Percentiles rank a stretch among this genome's conserved stretches.
These are phyloP conservation scores for Eutrigla gurnardus DNA, from an alignment of 2,797 vertebrate species.

Conservation along the genomic window DNA sequence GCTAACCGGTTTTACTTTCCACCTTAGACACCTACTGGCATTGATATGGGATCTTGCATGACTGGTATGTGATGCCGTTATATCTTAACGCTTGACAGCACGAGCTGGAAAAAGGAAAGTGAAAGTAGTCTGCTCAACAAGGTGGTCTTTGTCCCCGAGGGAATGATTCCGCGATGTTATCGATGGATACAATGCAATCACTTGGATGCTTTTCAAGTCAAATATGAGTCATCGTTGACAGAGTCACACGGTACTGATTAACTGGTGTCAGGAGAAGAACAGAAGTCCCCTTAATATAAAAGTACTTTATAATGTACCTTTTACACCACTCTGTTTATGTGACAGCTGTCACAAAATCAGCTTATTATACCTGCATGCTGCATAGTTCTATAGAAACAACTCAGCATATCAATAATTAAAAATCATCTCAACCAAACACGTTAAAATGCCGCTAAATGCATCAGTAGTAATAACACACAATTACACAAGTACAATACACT, in stretches of 20 bases:
- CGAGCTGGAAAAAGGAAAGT: slow-evolving; percentile 52
- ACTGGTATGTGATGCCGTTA: not conserved
- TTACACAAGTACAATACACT: not conserved
- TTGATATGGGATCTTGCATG: not conserved
- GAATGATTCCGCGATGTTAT: no score
- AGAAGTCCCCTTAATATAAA: not conserved
- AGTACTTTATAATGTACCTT: not conserved
- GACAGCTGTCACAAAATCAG: not conserved
- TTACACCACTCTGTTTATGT: not conserved
- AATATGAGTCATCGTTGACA: not conserved
- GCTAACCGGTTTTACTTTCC: slow-evolving; percentile 16
- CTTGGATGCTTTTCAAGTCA: not conserved
- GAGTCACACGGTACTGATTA: not conserved
- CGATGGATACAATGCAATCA: not conserved
- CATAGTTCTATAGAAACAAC: not conserved
- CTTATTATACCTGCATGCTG: not conserved
- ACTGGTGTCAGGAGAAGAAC: not conserved
- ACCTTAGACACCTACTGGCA: not conserved
- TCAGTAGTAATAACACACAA: not conserved
- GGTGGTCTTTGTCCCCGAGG: not conserved
- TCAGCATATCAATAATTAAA: not conserved
- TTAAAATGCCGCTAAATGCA: not conserved
- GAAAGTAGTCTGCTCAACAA: slow-evolving; percentile 56
- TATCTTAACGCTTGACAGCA: not conserved
- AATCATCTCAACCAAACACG: not conserved